Evolutionary conservation across 2,113 vertebrate species (phyloP), one percentile per base, ranked within the genome.

Genomic region (Chionis minor): DNA sequence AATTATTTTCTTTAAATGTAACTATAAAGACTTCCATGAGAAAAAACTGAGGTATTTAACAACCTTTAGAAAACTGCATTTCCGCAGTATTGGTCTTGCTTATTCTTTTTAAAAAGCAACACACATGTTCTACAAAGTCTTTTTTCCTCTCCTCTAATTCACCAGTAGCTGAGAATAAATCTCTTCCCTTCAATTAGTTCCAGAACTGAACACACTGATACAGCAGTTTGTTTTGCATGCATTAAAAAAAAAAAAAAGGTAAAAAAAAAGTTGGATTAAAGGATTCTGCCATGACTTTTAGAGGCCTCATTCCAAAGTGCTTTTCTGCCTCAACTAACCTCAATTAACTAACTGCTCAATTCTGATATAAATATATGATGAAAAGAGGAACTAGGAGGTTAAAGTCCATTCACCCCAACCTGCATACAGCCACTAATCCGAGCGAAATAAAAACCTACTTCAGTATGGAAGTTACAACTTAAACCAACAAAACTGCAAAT

Each of bases 241-340:
- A 72, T 95, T 79, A 40, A 69, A 79, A 49, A 30, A 35, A 59
- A 62, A 54, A 79, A 27, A 59, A 56, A 51, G 18, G 15, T 22
- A 27, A 32, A 38, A 42, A 84, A 55, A 56, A 70, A 12, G 22
- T 62, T 92, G 82, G 58, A 93, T 94, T 95, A 87, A 95, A 95
- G 82, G 89, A 95, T 95, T 94, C 80, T 79, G 44, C 52, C 66
- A 30, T 54, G 62, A 86, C 56, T 95, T 92, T 51, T 85, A 79
- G 73, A 92, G 82, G 63, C n/a, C 51, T 82, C 59, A 71, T 94
- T 92, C 71, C 91, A 72, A 73, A 81, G 55, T 72, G 13, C 70
- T 96, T 94, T 97, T 95, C 91, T 97, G 85, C 85, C 91, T 96
- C 90, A 93, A 84, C 88, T 89, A 95, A 89, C 81, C 91, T 94